Evolutionary conservation across 2,888 invertebrate species (phyloP), one percentile per base, ranked within the genome.

Genomic region (Andrena fulva): DNA sequence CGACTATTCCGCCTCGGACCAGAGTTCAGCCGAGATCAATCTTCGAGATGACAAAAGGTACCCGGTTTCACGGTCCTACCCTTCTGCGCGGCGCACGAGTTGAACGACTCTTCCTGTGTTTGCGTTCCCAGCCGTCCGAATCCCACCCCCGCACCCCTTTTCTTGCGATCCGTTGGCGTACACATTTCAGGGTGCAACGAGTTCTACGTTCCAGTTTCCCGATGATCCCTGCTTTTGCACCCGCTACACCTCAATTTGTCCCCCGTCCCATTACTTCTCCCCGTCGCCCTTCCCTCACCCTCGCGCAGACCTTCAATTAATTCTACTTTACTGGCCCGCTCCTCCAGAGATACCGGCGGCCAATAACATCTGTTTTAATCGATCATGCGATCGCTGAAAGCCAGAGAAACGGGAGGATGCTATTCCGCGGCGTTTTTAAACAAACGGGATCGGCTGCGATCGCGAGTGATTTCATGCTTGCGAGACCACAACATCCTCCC

Each of bases 361-460:
- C 42, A n/a, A 48, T 20, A 79, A 79, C 78, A 79, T 76, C 78
- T 76, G 76, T 79, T 79, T 69, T n/a, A 52, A 76, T 64, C 56
- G 68, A 56, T 29, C 29, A 52, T 20, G 8, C 42, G 42, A 29
- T 70, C 56, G n/a, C 42, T 29, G 68, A 24, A 29, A 56, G n/a
- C 27, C 68, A 10, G 24, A 8, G 16, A 24, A 69, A 69, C 48
- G 60, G 56, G 33, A 52, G 56, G 56, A 50, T 64, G 48, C n/a
- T 50, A 66, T 42, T 73, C 54, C 52, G 48, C 50, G 20, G 31
- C 12, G 24, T 67, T 74, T 59, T 63, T 50, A 20, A 76, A 52
- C 33, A 75, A 87, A 83, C 86, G 80, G 73, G 80, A 87, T 85
- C 85, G 66, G 8, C 56, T 56, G 10, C 71, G 67, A 76, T 69